Base-by-base conservation (phyloP, 2,888 invertebrate species). In the Tromatobia lineatoria region DNA sequence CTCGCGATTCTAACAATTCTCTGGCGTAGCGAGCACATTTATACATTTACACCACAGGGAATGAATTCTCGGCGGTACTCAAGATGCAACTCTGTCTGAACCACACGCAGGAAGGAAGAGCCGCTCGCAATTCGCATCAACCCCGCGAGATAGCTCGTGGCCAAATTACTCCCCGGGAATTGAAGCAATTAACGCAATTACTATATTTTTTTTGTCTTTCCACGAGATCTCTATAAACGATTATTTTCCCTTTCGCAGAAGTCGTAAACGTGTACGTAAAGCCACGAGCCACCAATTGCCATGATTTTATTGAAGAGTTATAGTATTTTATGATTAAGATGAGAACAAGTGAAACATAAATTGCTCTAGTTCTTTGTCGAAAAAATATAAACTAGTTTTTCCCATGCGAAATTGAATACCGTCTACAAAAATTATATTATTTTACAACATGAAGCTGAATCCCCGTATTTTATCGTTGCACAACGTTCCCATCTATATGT, bases 91-190 rank as follows among this genome's bases (percentile, higher is more conserved):
- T 69, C 54, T 11, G 8, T 42, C 34, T 23, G 18, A n/a, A 52
- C 76, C 64, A 85, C 86, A 80, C 83, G 87, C 90, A 90, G 88
- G 90, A 90, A 90, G 90, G 89, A 90, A 90, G n/a, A n/a, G 88
- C 86, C 88, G 61, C 64, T 66, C 66, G 75, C 79, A 84, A 84
- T 83, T 85, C 54, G 74, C 76, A 57, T 59, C 45, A 59, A 34
- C 38, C 29, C 25, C 73, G 47, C 42, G 61, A 59, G 50, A 42
- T 50, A 45, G 50, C 47, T 67, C 15, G 47, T 11, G 50, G 38
- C 61, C 75, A 61, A 75, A 70, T 81, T 69, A 59, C 61, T 54
- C 54, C 52, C 73, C 18, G 71, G 86, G 76, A 91, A 90, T 91
- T 90, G 87, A 90, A 88, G 89, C 88, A 90, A 90, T 90, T 90